These are phyloP conservation scores for Thinocorus orbignyianus DNA, from an alignment of 2,113 vertebrate species.

Conservation along the genomic window DNA sequence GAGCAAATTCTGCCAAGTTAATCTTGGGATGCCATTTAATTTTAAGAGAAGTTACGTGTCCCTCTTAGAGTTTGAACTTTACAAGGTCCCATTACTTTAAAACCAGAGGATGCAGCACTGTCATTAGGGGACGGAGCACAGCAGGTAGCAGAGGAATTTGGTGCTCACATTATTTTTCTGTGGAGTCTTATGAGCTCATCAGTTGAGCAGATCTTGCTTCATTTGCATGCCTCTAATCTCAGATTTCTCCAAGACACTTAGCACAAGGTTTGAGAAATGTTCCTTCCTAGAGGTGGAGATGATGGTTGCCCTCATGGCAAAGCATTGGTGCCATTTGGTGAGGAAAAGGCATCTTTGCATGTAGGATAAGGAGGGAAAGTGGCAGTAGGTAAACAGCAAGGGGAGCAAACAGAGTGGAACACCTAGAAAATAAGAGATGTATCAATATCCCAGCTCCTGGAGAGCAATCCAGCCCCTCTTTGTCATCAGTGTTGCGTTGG, in stretches of 20 bases:
- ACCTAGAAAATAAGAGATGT: background rate
- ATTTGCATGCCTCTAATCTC: background rate
- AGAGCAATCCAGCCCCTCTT: background rate
- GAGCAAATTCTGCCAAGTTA: background rate
- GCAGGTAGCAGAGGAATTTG: background rate
- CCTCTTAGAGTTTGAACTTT: background rate
- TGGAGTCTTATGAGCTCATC: background rate
- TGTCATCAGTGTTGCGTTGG: fast-evolving
- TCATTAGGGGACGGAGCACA: background rate
- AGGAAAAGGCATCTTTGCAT: background rate
- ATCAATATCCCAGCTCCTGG: background rate
- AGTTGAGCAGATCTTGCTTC: background rate
- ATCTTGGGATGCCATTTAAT: background rate
- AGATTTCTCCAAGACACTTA: background rate
- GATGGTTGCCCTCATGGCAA: background rate
- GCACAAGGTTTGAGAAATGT: background rate
- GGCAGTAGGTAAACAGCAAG: background rate
- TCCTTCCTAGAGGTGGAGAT: background rate
- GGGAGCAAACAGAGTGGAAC: background rate
- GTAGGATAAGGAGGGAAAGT: background rate
- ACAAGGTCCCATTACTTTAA: background rate
- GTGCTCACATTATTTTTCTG: background rate
- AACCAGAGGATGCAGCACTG: background rate
- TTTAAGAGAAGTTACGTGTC: background rate
- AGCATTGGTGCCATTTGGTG: fast-evolving